phyloP scores from a whole-genome alignment of 2,113 vertebrate genomes.

The Seriola quinqueradiata region DNA sequence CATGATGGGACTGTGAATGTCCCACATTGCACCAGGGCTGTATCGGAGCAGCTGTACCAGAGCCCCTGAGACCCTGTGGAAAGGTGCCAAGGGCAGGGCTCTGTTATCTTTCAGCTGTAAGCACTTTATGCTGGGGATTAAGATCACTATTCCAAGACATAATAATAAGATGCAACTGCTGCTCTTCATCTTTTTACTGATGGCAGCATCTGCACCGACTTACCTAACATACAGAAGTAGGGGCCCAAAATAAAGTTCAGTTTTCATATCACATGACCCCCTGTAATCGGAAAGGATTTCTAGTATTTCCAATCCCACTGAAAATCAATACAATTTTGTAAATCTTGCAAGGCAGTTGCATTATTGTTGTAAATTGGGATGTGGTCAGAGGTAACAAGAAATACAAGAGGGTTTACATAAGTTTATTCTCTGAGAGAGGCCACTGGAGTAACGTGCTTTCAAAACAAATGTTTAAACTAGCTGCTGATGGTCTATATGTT shows the following conservation, averaged over 20 bases:
- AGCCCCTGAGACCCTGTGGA: slow-evolving; percentile 47
- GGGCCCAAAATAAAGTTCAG: neutral
- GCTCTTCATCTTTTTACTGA: slow-evolving; percentile 53
- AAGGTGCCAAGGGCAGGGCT: slow-evolving; percentile 40
- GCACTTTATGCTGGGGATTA: slow-evolving; percentile 54
- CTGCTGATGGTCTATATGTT: slow-evolving; percentile 15
- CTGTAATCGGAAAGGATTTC: neutral
- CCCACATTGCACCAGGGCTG: slow-evolving; percentile 38
- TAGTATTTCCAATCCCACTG: neutral
- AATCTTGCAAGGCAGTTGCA: neutral
- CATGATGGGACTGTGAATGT: slow-evolving; percentile 33
- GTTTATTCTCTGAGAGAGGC: slow-evolving; percentile 24
- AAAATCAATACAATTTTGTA: slow-evolving; percentile 5
- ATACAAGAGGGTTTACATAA: slow-evolving; percentile 3
- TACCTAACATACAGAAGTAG: neutral
- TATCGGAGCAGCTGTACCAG: slow-evolving; percentile 56
- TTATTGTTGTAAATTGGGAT: neutral
- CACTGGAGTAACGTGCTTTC: neutral
- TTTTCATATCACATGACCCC: neutral
- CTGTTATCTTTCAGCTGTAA: slow-evolving; percentile 55
- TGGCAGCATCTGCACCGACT: slow-evolving; percentile 42
- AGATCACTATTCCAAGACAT: slow-evolving; percentile 61
- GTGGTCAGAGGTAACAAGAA: neutral
- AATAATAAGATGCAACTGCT: slow-evolving; percentile 57
- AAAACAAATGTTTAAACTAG: slow-evolving; percentile 28